Percentiles rank a stretch among this genome's conserved stretches.
These are phyloP conservation scores for Metallyticus violacea DNA, from an alignment of 2,888 invertebrate species.

Conservation along the genomic window DNA sequence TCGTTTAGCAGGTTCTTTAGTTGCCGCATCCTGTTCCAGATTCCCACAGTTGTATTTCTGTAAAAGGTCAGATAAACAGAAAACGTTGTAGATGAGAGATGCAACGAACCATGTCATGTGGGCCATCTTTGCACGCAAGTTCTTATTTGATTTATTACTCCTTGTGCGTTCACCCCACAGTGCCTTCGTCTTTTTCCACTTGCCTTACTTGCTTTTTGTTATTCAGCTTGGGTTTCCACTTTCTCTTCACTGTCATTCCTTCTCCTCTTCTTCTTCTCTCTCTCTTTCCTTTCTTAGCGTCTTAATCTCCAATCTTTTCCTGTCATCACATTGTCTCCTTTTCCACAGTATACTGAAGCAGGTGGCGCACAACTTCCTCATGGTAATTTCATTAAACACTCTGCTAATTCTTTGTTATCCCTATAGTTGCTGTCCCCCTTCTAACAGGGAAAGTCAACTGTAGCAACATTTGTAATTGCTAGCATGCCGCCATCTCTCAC, in stretches of 20 bases:
- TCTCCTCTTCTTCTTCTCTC: neutral
- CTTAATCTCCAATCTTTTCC: constrained; percentile 8
- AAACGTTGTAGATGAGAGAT: neutral
- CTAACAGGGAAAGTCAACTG: neutral
- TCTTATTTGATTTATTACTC: constrained; percentile 2
- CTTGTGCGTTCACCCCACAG: neutral
- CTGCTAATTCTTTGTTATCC: neutral
- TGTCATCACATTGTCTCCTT: neutral
- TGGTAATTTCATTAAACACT: neutral
- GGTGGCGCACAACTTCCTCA: neutral
- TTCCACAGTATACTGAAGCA: neutral
- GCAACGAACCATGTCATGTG: neutral
- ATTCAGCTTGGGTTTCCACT: constrained; percentile 4
- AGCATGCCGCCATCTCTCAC: neutral
- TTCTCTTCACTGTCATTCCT: neutral
- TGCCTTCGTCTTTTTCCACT: neutral
- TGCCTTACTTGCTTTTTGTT: neutral
- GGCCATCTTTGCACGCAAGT: neutral
- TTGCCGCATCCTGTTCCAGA: neutral
- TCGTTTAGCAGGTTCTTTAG: neutral
- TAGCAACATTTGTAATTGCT: neutral
- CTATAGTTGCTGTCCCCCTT: neutral
- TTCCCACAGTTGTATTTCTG: neutral
- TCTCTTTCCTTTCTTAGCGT: neutral
- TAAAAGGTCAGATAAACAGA: neutral